These are phyloP conservation scores for Bombus soroeensis DNA, from an alignment of 1,140 invertebrate species.

Conservation along the genomic window DNA sequence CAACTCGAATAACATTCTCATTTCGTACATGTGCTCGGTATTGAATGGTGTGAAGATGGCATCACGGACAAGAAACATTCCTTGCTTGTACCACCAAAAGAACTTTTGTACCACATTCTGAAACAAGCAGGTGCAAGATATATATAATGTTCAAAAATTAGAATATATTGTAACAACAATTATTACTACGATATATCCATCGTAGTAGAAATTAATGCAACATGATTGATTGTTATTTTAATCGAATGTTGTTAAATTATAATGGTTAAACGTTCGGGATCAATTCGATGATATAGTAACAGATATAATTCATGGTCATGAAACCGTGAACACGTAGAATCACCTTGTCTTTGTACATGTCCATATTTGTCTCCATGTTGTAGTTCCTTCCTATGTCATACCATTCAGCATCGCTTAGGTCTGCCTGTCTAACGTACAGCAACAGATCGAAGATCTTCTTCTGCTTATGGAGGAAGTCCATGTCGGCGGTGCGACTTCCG, in stretches of 20 bases:
- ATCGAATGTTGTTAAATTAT: too few relatives aligned
- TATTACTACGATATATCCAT: too few relatives aligned
- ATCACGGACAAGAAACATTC: constrained; percentile 83
- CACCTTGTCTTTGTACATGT: constrained; percentile 79
- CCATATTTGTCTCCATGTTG: constrained; percentile 83
- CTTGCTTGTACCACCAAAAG: constrained; percentile 83
- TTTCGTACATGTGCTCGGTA: constrained; percentile 85
- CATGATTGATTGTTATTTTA: too few relatives aligned
- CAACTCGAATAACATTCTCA: constrained; percentile 86
- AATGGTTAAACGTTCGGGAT: too few relatives aligned
- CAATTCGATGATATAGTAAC: too few relatives aligned
- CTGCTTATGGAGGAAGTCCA: constrained; percentile 83
- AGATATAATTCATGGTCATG: too few relatives aligned
- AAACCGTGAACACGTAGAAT: background rate
- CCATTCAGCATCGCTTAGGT: constrained; percentile 79
- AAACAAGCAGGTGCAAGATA: constrained; percentile 15
- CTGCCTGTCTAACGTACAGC: constrained; percentile 85
- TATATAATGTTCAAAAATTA: background rate
- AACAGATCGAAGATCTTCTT: constrained; percentile 85
- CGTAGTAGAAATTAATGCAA: too few relatives aligned
- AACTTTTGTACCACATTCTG: constrained; percentile 86
- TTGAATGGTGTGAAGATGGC: constrained; percentile 85
- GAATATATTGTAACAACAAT: too few relatives aligned
- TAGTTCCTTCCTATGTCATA: constrained; percentile 83
- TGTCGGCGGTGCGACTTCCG: constrained; percentile 59